Conservation (phyloP, 1,140 invertebrate genomes). For the Monomorium pharaonis region DNA sequence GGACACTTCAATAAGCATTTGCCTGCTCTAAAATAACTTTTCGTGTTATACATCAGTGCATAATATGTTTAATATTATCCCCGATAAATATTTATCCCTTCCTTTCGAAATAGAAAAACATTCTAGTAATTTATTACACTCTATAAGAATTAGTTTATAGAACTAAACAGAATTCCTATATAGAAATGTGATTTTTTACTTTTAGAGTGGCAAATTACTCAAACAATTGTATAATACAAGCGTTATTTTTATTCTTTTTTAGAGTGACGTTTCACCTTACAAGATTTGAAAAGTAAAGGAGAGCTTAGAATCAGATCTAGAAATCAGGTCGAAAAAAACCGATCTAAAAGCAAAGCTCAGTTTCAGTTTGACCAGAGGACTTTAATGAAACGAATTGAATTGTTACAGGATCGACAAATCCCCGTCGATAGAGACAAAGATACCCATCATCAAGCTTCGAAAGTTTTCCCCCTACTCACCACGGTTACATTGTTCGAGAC, state of each 20-base stretch:
- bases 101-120: neutral
- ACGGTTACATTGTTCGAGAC: conserved; percentile 49
- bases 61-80: neutral
- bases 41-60: neutral
- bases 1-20: neutral
- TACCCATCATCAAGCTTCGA: conserved; percentile 19
- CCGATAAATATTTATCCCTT: neutral
- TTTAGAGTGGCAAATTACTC: no score
- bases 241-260: no score
- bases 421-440: conserved; percentile 30
- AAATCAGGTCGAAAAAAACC: neutral
- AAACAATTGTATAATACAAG: no score
- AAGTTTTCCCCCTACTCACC: neutral
- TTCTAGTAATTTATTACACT: no score
- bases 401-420: conserved; percentile 26
- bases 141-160: no score
- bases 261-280: no score
- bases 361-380: neutral
- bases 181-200: no score
- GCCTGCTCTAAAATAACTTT: neutral
- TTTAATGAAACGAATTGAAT: conserved; percentile 40
- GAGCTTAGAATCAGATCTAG: neutral
- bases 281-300: neutral
- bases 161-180: no score
- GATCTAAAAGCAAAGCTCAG: neutral